Conservation (phyloP, 1,140 invertebrate species). For the Ctenoplectra terminalis region DNA sequence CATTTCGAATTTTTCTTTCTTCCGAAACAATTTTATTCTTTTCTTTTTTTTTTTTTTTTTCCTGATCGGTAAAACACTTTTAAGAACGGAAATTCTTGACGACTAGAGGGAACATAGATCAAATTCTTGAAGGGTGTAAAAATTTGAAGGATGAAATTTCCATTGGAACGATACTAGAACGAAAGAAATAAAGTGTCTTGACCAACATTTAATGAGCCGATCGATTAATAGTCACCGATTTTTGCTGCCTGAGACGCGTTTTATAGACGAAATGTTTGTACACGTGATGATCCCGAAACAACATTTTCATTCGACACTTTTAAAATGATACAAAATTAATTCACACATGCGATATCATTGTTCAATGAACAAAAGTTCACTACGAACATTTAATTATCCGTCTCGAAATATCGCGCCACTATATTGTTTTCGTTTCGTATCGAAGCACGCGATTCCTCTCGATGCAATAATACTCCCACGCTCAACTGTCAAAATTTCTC, state of each 20-base stretch:
- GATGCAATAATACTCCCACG: background rate
- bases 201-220: slow-evolving; percentile 31
- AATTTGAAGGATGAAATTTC: slow-evolving; percentile 4
- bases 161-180: background rate
- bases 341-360: slow-evolving; percentile 21
- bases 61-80: background rate
- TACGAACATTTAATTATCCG: slow-evolving; percentile 25
- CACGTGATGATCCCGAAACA: slow-evolving; percentile 35
- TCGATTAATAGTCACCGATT: slow-evolving; percentile 40
- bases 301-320: slow-evolving; percentile 41
- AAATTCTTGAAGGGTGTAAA: slow-evolving; percentile 2
- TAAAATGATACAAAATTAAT: background rate
- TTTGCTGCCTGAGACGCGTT: slow-evolving; percentile 37
- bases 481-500: slow-evolving; percentile 47
- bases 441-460: slow-evolving; percentile 34
- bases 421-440: slow-evolving; percentile 46
- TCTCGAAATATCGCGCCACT: slow-evolving; percentile 29
- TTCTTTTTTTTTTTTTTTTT: too few species aligned
- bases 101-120: background rate
- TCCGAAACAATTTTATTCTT: background rate
- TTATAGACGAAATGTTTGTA: slow-evolving; percentile 44
- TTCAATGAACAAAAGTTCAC: background rate
- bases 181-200: slow-evolving; percentile 24
- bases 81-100: slow-evolving; percentile 7
- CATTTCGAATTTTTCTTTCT: background rate